Base-by-base conservation (phyloP, 2,888 invertebrate genomes). In the Cryptocephalus moraei region DNA sequence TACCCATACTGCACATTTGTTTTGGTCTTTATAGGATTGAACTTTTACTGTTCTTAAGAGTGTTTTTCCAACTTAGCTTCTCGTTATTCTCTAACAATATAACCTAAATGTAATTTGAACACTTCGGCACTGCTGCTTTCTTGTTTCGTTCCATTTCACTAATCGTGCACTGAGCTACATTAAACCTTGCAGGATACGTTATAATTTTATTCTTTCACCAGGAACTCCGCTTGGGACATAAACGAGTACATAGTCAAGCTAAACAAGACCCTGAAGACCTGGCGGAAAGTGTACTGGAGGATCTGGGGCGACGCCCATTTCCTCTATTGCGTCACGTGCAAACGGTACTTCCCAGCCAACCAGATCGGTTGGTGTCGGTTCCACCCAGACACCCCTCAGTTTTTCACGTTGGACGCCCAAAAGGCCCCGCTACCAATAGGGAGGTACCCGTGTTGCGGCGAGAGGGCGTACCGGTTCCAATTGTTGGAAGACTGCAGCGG, bases 301-400 rank as follows among this genome's bases (percentile, higher is more conserved):
- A 72, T 94, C 41, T 94, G 94, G 94, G 91, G 91, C 0, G 86
- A 87, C 61, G 84, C 91, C 53, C 94, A 95, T 70, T 90, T 84
- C 70, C 73, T 94, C 22, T 80, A 80, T 49, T 95, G 95, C 63
- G 79, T 80, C 42, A 77, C 80, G 2, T 93, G 92, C 63, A 85
- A 86, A 61, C 78, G 76, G 33, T 81, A 80, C 66, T 90, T 88
- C 63, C 85, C 89, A 0, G 79, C 81, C 1, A 81, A 84, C 63
- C 75, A 86, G 74, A 82, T 86, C 75, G 80, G 81, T 53, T 88
- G 86, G 86, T 91, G 91, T 59, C 80, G 83, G 8, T 84, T 82
- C 65, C 91, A 91, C 71, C 80, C 83, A n/a, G 85, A 88, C 62
- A 69, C 73, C 10, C 78, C 90, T 4, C 87, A 86, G 64, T 88